These are phyloP conservation scores for Athalia cordata DNA, from an alignment of 2,888 invertebrate species.

Conservation along the genomic window DNA sequence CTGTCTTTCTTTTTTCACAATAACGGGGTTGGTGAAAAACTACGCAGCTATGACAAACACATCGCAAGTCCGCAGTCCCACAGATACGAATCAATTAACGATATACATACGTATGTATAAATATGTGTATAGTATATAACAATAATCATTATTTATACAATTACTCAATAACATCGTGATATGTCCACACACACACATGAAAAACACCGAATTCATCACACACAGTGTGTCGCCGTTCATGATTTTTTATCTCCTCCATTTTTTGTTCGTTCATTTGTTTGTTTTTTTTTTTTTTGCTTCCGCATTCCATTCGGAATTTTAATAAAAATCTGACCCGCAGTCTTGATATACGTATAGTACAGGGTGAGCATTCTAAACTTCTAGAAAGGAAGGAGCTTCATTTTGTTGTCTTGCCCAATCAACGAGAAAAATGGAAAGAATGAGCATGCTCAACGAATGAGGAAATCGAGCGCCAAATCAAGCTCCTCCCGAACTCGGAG, in stretches of 20 bases:
- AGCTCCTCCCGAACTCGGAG: too few species aligned
- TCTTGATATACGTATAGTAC: too few species aligned
- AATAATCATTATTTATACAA: constrained; percentile 5
- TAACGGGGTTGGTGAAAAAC: constrained; percentile 35
- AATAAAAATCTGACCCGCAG: too few species aligned
- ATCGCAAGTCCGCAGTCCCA: constrained; percentile 53
- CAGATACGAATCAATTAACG: constrained; percentile 47
- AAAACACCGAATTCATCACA: constrained; percentile 37
- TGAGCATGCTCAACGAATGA: too few species aligned
- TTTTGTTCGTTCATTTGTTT: not conserved
- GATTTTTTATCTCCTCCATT: not conserved
- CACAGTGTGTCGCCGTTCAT: not conserved
- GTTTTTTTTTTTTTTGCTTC: too few species aligned
- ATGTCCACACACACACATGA: not conserved
- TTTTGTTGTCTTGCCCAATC: too few species aligned
- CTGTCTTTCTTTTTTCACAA: not conserved
- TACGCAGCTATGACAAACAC: constrained; percentile 52
- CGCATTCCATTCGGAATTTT: too few species aligned
- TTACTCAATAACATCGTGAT: not conserved
- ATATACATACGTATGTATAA: not conserved
- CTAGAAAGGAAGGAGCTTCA: too few species aligned
- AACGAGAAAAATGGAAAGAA: too few species aligned
- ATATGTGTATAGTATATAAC: constrained; percentile 18
- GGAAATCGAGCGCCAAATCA: too few species aligned
- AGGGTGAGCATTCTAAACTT: too few species aligned